Percentiles rank a stretch among this genome's conserved stretches.
phyloP scores from a whole-genome alignment of 2,888 invertebrate genomes.

The Acronicta leporina region DNA sequence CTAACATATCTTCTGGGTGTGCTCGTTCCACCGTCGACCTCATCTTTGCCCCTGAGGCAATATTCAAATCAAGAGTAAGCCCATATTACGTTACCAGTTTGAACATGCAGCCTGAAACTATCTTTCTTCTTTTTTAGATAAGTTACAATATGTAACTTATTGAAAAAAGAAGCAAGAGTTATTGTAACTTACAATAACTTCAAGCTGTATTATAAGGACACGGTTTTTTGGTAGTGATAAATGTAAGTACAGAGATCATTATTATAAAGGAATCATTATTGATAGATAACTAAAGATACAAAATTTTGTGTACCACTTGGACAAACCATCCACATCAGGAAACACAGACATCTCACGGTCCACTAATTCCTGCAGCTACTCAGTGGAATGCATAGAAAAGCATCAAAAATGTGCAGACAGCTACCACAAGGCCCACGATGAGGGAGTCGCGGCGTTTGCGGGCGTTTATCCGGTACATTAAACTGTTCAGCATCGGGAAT shows the following conservation, averaged over 20 bases:
- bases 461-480: constrained; percentile 97
- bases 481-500: constrained; percentile 95
- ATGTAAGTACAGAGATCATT: constrained; percentile 23
- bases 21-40: too few relatives aligned
- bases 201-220: neutral
- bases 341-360: neutral
- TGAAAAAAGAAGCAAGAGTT: too few relatives aligned
- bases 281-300: constrained; percentile 12
- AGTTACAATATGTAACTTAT: too few relatives aligned
- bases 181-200: neutral
- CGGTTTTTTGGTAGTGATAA: constrained; percentile 13
- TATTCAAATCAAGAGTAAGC: too few relatives aligned
- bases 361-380: constrained; percentile 25
- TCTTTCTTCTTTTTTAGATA: too few relatives aligned
- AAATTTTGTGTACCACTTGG: constrained; percentile 23
- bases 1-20: too few relatives aligned
- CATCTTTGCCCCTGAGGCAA: too few relatives aligned
- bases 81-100: too few relatives aligned
- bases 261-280: constrained; percentile 13
- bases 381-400: constrained; percentile 94
- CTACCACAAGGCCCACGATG: constrained; percentile 96
- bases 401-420: constrained; percentile 96
- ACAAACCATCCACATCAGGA: neutral
- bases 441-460: constrained; percentile 98
- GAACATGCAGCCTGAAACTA: too few relatives aligned